Evolutionary conservation across 2,797 vertebrate genomes (phyloP).

Genomic region (Neosilurus hyrtlii): DNA sequence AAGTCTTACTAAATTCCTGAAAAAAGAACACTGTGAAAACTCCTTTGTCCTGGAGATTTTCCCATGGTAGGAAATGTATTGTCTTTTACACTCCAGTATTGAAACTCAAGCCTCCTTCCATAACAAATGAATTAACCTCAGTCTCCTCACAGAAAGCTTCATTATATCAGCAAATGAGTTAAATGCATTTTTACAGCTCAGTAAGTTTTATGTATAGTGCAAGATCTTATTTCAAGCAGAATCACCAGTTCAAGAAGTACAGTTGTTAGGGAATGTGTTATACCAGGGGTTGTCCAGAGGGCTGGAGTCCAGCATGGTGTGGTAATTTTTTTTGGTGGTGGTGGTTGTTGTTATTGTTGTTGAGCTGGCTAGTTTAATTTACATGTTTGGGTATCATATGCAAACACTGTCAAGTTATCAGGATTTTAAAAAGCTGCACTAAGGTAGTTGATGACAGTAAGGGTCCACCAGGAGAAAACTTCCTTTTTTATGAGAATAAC

Average conservation of each 20-base stretch:
- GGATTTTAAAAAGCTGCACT: not conserved
- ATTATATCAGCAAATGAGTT: not conserved
- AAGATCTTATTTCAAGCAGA: not conserved
- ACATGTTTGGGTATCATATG: not conserved
- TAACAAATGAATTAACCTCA: not conserved
- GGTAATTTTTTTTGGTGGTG: not conserved
- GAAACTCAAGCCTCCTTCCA: not conserved
- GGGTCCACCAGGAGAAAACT: not conserved
- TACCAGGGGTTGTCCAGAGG: not conserved
- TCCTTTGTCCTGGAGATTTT: not conserved
- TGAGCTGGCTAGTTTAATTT: not conserved
- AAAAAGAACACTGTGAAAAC: not conserved
- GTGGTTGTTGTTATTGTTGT: too few species aligned
- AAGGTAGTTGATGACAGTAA: not conserved
- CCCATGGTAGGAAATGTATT: not conserved
- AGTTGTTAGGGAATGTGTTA: not conserved
- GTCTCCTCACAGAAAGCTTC: not conserved
- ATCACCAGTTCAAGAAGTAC: not conserved
- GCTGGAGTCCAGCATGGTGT: not conserved
- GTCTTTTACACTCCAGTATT: not conserved
- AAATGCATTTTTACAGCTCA: not conserved
- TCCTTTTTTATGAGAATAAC: not conserved
- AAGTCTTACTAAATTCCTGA: not conserved
- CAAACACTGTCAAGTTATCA: not conserved
- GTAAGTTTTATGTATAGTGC: not conserved